Percentiles rank a stretch among this genome's conserved stretches.
phyloP scores from a whole-genome alignment of 2,113 vertebrate genomes.

The Alligator sinensis region DNA sequence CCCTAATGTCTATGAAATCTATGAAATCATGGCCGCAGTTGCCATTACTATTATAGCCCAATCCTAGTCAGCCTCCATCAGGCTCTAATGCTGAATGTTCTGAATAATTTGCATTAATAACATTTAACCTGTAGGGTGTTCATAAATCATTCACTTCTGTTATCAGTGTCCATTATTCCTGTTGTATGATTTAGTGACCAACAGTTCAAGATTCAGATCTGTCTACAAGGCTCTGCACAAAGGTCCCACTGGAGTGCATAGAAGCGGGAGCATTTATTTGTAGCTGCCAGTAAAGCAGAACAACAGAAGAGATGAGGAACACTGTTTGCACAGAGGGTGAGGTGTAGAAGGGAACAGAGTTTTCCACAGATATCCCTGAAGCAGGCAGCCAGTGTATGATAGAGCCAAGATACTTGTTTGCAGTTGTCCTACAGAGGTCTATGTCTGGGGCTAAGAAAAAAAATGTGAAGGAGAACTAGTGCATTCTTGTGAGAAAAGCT shows the following conservation, averaged over 20 bases:
- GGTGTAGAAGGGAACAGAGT: conserved; percentile 11
- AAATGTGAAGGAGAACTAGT: not conserved
- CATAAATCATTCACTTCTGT: not conserved
- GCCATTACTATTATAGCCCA: conserved; percentile 33
- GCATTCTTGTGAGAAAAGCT: not conserved
- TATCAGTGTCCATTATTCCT: conserved; percentile 45
- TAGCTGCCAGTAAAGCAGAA: conserved; percentile 32
- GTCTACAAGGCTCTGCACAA: conserved; percentile 17
- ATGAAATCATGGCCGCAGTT: not conserved
- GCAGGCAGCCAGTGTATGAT: not conserved
- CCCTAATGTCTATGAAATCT: no score
- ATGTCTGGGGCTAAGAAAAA: not conserved
- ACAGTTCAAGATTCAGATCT: not conserved
- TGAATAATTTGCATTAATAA: conserved; percentile 41
- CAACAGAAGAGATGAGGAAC: conserved; percentile 8
- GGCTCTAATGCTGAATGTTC: conserved; percentile 24
- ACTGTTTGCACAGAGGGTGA: conserved; percentile 29
- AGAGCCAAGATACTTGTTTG: not conserved
- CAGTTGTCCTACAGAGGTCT: not conserved
- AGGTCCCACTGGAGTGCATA: conserved; percentile 44
- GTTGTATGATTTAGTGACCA: conserved; percentile 27
- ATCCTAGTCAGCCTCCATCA: conserved; percentile 13
- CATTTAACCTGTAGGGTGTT: conserved; percentile 13
- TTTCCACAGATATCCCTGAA: not conserved
- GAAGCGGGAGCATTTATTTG: conserved; percentile 61